Percentiles rank a stretch among this genome's conserved stretches.
phyloP scores from a whole-genome alignment of 2,113 vertebrate genomes.

The Nannospalax galili region DNA sequence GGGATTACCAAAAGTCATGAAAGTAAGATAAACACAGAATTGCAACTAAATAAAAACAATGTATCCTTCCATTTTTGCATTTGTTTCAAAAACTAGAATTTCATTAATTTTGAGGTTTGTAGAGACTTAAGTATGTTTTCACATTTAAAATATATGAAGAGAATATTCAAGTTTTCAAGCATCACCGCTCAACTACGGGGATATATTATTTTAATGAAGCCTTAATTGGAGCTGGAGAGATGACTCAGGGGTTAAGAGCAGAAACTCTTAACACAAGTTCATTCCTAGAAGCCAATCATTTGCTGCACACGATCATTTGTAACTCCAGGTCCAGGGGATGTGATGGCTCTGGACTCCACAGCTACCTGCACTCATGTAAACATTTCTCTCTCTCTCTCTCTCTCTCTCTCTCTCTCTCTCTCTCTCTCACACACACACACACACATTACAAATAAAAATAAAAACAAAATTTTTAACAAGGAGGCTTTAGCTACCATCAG shows the following conservation, averaged over 20 bases:
- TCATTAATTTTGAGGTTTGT: neutral
- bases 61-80: neutral
- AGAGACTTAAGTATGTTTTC: slow-evolving; percentile 10
- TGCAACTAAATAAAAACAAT: neutral
- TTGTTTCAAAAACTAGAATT: neutral
- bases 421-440: too few relatives aligned
- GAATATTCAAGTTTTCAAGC: neutral
- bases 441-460: too few relatives aligned
- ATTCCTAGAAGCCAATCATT: too few relatives aligned
- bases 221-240: neutral
- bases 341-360: too few relatives aligned
- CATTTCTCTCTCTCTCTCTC: too few relatives aligned
- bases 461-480: neutral
- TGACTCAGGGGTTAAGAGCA: too few relatives aligned
- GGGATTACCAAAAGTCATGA: neutral
- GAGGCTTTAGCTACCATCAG: neutral
- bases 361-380: too few relatives aligned
- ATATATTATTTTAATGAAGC: neutral
- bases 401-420: too few relatives aligned
- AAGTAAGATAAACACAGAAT: neutral
- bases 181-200: neutral
- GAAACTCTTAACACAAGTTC: too few relatives aligned
- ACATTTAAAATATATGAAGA: neutral
- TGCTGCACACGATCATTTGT: too few relatives aligned
- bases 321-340: too few relatives aligned